Percentiles rank a stretch among this genome's conserved stretches.
Conservation (phyloP, 2,888 invertebrate species). For the Andricus curvator region DNA sequence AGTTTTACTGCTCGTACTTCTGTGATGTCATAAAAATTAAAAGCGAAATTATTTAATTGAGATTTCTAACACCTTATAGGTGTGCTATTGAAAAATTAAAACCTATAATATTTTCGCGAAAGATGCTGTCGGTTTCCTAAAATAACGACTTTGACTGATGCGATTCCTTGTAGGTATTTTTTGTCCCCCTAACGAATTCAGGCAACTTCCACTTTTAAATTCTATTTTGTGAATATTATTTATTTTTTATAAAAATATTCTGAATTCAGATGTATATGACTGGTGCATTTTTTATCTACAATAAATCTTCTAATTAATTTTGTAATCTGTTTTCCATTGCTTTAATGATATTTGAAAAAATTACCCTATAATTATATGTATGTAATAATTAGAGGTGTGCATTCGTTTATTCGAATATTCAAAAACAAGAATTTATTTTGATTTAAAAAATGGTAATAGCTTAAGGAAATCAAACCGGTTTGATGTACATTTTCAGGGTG, state of each 20-base stretch:
- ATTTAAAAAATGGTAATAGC: no score
- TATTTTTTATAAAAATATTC: constrained; percentile 16
- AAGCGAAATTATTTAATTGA: neutral
- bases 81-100: neutral
- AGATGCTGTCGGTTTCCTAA: neutral
- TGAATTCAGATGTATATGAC: constrained; percentile 5
- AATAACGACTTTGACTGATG: neutral
- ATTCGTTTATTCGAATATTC: no score
- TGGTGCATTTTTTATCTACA: constrained; percentile 11
- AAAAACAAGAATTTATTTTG: no score
- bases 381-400: no score
- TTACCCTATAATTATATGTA: no score
- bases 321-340: neutral
- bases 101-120: neutral
- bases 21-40: neutral
- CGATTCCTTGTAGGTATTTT: neutral
- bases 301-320: constrained; percentile 5
- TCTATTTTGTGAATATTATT: constrained; percentile 7
- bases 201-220: neutral
- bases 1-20: neutral
- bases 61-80: neutral
- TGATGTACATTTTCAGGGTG: no score
- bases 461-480: no score
- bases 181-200: neutral
- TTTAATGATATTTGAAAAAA: neutral